Conservation (phyloP, 2,888 invertebrate species). For the Lordiphosa fenestrarum region DNA sequence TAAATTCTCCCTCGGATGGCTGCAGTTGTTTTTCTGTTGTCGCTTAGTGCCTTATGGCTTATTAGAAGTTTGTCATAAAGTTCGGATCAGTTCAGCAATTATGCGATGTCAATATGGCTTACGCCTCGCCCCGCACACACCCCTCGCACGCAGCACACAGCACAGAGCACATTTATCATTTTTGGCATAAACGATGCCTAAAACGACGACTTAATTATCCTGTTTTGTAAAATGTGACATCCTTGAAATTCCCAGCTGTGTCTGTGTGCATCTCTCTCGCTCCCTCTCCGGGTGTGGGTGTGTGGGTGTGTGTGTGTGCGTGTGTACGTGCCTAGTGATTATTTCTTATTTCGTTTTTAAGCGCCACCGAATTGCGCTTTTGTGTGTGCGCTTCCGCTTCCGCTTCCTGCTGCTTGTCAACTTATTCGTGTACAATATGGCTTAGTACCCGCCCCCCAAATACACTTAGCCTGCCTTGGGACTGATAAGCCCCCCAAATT, state of each 20-base stretch:
- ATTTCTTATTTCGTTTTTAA: slow-evolving; percentile 9
- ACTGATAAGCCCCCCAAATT: too few relatives aligned
- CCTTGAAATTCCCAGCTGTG: slow-evolving; percentile 44
- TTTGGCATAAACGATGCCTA: slow-evolving; percentile 27
- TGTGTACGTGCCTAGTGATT: slow-evolving; percentile 11
- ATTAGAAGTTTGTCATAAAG: slow-evolving; percentile 13
- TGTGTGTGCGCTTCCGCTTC: slow-evolving; percentile 9
- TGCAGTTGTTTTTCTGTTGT: slow-evolving; percentile 7
- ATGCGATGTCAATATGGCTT: slow-evolving; percentile 2
- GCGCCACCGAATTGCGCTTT: slow-evolving; percentile 4
- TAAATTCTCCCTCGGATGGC: neutral
- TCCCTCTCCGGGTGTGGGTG: neutral
- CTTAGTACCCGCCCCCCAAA: too few relatives aligned
- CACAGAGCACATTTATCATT: slow-evolving; percentile 30
- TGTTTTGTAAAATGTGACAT: slow-evolving; percentile 41
- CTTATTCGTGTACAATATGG: slow-evolving; percentile 1
- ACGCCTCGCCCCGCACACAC: neutral
- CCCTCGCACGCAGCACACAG: neutral
- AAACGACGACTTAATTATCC: slow-evolving; percentile 58
- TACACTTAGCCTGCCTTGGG: too few relatives aligned
- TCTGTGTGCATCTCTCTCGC: slow-evolving; percentile 1
- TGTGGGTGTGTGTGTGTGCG: slow-evolving; percentile 5
- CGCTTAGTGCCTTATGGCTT: slow-evolving; percentile 2
- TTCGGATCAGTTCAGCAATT: slow-evolving; percentile 5
- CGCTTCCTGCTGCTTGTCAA: slow-evolving; percentile 12